These are phyloP conservation scores for Aphelinus atriplicis DNA, from an alignment of 1,140 invertebrate species.

Conservation along the genomic window DNA sequence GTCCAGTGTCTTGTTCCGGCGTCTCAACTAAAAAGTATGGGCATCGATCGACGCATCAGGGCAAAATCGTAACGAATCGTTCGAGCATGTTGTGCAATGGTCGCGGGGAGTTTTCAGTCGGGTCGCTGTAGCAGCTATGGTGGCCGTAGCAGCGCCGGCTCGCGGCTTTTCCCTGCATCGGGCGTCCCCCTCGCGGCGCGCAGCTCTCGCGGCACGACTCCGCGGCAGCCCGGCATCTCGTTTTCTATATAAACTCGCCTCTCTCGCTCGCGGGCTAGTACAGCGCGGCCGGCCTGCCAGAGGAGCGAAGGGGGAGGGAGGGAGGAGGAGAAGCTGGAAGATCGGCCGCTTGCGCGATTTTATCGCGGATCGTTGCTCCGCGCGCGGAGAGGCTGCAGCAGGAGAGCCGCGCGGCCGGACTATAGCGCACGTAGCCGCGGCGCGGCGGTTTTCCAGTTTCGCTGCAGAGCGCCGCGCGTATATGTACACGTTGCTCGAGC, in stretches of 20 bases:
- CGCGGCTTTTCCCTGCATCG: not conserved
- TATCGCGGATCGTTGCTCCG: constrained; percentile 35
- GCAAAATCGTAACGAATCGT: too few relatives aligned
- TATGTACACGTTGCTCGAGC: too few relatives aligned
- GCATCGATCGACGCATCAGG: too few relatives aligned
- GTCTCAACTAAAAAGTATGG: too few relatives aligned
- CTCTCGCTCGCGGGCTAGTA: too few relatives aligned
- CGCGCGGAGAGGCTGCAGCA: not conserved
- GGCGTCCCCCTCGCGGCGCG: not conserved
- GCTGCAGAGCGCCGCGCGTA: not conserved
- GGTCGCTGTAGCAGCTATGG: not conserved
- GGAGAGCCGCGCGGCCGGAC: too few relatives aligned
- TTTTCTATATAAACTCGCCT: constrained; percentile 9
- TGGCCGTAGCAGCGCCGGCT: not conserved
- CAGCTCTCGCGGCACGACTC: not conserved
- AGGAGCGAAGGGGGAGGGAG: not conserved
- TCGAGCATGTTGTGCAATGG: not conserved
- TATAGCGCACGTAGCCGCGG: not conserved
- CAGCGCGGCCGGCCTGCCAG: too few relatives aligned
- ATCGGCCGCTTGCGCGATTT: constrained; percentile 1
- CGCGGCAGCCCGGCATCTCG: not conserved
- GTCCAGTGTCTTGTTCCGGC: too few relatives aligned
- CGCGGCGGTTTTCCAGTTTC: constrained; percentile 38
- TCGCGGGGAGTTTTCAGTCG: not conserved
- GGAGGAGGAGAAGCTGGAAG: not conserved